A percentile compares a stretch with the other conserved stretches of the same genome.
These are phyloP conservation scores for Nomada hirtipes DNA, from an alignment of 2,888 invertebrate genomes.

Conservation along the genomic window DNA sequence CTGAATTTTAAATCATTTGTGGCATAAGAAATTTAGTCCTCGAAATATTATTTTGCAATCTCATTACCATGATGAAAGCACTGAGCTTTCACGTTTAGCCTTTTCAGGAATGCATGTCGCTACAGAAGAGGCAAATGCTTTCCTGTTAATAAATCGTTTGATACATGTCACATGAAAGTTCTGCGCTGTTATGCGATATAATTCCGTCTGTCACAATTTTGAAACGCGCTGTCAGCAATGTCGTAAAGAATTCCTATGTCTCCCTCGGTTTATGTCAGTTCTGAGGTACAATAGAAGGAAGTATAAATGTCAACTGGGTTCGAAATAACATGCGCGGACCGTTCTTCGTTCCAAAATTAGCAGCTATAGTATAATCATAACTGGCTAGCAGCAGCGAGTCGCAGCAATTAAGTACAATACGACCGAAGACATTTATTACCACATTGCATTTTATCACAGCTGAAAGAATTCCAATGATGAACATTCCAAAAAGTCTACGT, in stretches of 20 bases:
- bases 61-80: neutral
- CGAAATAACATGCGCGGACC: neutral
- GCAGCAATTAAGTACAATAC: too few species aligned
- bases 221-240: slow-evolving; percentile 16
- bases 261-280: slow-evolving; percentile 13
- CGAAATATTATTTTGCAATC: neutral
- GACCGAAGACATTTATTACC: too few species aligned
- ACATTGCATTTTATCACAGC: too few species aligned
- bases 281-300: neutral
- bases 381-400: too few species aligned
- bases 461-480: too few species aligned
- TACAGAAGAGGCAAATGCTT: neutral
- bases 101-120: neutral
- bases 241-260: slow-evolving; percentile 25
- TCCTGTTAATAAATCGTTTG: neutral
- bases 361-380: neutral
- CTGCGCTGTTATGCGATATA: slow-evolving; percentile 16
- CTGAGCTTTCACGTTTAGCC: too few species aligned
- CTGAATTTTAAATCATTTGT: too few species aligned
- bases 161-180: neutral
- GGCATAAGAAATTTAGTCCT: too few species aligned
- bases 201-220: slow-evolving; percentile 34
- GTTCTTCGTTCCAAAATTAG: neutral
- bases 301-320: slow-evolving; percentile 5
- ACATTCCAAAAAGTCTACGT: too few species aligned